phyloP scores from a whole-genome alignment of 2,888 invertebrate species.

The Hoplodrina blanda region DNA sequence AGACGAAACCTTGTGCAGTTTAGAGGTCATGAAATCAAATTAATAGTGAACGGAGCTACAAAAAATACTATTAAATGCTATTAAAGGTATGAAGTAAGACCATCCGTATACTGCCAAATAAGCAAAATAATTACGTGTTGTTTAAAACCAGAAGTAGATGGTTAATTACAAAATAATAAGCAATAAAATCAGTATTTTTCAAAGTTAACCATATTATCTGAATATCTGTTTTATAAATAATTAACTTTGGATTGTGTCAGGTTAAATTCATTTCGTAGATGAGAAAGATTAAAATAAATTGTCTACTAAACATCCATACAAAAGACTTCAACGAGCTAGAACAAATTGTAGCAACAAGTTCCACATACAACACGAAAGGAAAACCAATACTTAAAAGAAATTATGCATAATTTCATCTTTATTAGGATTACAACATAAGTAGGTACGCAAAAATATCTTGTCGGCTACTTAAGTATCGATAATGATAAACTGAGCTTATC shows the following conservation, averaged over 20 bases:
- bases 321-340: constrained; percentile 64
- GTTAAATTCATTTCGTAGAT: neutral
- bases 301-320: constrained; percentile 39
- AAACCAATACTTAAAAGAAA: neutral
- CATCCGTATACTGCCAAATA: constrained; percentile 42
- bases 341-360: neutral
- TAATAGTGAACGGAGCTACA: constrained; percentile 55
- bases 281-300: neutral
- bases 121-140: constrained; percentile 30
- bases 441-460: constrained; percentile 7
- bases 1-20: constrained; percentile 67
- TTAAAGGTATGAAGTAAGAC: constrained; percentile 36
- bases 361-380: too few species aligned
- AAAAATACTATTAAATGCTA: constrained; percentile 51
- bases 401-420: neutral
- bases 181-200: constrained; percentile 4
- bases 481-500: constrained; percentile 34
- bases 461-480: constrained; percentile 3
- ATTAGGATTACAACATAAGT: constrained; percentile 7
- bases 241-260: neutral
- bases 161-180: constrained; percentile 31
- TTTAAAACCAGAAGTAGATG: constrained; percentile 29
- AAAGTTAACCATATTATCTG: constrained; percentile 6
- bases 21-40: constrained; percentile 75
- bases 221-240: neutral